A percentile compares a stretch with the other conserved stretches of the same genome.
These are phyloP conservation scores for Ammospiza nelsoni DNA, from an alignment of 2,113 vertebrate species.

Conservation along the genomic window DNA sequence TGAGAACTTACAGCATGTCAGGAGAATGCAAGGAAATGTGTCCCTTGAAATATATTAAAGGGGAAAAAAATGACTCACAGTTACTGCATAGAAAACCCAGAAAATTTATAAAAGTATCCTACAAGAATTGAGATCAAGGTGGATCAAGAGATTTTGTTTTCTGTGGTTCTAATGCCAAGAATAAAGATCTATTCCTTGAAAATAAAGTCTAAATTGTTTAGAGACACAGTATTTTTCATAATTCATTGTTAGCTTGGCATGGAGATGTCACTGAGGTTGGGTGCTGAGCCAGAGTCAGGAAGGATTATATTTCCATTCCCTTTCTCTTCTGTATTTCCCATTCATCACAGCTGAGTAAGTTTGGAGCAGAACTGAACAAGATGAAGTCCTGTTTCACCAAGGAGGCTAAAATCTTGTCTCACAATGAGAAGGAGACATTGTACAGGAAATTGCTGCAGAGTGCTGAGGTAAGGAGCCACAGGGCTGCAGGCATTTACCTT, in stretches of 20 bases:
- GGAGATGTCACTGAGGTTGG: not conserved
- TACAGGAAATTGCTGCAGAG: constrained; percentile 75
- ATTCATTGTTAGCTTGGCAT: not conserved
- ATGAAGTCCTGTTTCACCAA: constrained; percentile 79
- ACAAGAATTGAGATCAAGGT: not conserved
- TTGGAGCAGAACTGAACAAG: constrained; percentile 79
- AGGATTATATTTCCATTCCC: not conserved
- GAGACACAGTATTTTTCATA: not conserved
- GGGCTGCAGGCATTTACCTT: not conserved
- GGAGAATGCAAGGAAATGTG: not conserved
- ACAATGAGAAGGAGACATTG: constrained; percentile 73
- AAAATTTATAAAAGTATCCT: not conserved
- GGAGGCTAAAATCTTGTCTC: constrained; percentile 79
- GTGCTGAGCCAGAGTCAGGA: not conserved
- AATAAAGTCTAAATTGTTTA: not conserved
- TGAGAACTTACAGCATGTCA: not conserved
- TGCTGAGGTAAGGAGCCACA: constrained; percentile 68
- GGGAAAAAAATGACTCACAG: not conserved
- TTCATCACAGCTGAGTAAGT: constrained; percentile 69
- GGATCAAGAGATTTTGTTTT: not conserved
- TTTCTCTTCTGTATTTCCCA: not conserved
- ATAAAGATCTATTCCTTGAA: not conserved
- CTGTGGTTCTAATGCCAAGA: not conserved
- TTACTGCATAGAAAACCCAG: not conserved
- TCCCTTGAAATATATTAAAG: not conserved